Conservation (phyloP, 2,113 vertebrate species). For the Orthonyx spaldingii region DNA sequence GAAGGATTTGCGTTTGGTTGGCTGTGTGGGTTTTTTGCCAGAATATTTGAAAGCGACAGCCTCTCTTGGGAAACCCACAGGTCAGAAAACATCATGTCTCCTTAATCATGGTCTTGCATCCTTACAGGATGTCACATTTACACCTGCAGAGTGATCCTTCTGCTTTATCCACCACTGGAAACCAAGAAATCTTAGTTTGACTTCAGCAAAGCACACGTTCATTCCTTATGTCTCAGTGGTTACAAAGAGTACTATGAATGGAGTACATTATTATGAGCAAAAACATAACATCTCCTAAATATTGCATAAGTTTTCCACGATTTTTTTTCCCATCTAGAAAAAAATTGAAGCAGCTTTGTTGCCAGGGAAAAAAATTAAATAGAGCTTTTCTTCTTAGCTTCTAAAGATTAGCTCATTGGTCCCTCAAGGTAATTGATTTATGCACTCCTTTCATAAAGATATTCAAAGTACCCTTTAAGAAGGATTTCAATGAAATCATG, state of each 20-base stretch:
- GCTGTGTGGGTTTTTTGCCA: not conserved
- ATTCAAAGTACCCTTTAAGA: not conserved
- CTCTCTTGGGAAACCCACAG: not conserved
- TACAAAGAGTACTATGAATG: not conserved
- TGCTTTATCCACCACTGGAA: not conserved
- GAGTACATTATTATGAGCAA: not conserved
- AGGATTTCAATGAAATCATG: not conserved
- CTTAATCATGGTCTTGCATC: fast-evolving
- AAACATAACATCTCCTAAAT: not conserved
- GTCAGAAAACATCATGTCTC: not conserved
- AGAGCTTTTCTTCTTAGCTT: not conserved
- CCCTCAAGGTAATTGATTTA: not conserved
- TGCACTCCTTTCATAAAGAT: not conserved
- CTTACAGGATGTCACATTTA: not conserved
- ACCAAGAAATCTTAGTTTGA: not conserved
- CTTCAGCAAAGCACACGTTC: not conserved
- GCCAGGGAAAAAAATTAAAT: not conserved
- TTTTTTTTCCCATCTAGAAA: not conserved
- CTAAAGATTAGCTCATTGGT: not conserved
- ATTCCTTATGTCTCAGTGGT: not conserved
- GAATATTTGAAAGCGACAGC: not conserved
- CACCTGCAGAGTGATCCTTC: not conserved
- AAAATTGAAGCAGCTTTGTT: not conserved
- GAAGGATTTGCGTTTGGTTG: not conserved
- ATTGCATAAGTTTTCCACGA: not conserved